Conservation (phyloP, 2,888 invertebrate species). For the Eristalis arbustorum region DNA sequence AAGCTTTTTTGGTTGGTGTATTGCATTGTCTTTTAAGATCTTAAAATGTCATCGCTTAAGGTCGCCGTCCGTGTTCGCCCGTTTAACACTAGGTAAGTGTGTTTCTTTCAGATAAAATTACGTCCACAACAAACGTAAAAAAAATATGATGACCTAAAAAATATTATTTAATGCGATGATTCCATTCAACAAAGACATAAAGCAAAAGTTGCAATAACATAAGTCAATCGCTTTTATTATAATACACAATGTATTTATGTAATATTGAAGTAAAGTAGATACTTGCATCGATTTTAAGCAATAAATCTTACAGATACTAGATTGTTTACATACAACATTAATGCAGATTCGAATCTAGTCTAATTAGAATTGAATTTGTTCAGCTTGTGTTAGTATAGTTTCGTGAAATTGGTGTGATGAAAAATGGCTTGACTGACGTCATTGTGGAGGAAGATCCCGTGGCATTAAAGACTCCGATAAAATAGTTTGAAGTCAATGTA, state of each 20-base stretch:
- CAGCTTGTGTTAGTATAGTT: not conserved
- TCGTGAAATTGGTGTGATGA: not conserved
- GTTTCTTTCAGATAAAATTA: constrained; percentile 41
- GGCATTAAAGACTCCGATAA: not conserved
- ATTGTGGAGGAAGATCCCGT: not conserved
- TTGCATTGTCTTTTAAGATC: not conserved
- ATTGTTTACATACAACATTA: not conserved
- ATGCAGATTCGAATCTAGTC: not conserved
- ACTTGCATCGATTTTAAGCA: not conserved
- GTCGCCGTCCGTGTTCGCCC: constrained; percentile 95
- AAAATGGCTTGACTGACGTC: not conserved
- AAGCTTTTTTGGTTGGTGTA: not conserved
- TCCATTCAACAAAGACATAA: constrained; percentile 52
- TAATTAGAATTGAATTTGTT: not conserved
- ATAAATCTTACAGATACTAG: not conserved
- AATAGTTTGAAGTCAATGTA: not conserved
- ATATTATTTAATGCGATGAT: constrained; percentile 12
- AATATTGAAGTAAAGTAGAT: not conserved
- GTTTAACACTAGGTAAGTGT: constrained; percentile 90
- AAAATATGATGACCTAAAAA: constrained; percentile 7
- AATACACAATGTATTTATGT: constrained; percentile 28
- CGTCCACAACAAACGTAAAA: constrained; percentile 51
- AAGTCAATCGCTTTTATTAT: constrained; percentile 24
- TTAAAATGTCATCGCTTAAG: constrained; percentile 92
- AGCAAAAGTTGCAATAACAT: constrained; percentile 36